phyloP scores from a whole-genome alignment of 92 coral and sea anemone genomes.

The Porites lobata region DNA sequence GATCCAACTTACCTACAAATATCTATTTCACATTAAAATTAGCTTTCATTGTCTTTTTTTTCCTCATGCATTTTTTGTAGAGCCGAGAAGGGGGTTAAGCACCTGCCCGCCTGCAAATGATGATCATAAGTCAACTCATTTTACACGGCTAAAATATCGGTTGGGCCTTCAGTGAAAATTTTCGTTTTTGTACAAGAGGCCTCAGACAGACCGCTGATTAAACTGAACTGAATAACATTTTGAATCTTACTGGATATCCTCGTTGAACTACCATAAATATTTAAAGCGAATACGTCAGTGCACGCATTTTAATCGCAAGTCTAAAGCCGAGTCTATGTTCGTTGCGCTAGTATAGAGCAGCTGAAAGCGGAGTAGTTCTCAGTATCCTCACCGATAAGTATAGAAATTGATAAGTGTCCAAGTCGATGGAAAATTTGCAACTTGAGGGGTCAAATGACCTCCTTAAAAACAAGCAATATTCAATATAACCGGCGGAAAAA shows the following conservation, averaged over 20 bases:
- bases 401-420: conserved; percentile 42
- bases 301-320: conserved; percentile 12
- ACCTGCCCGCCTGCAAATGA: conserved; percentile 14
- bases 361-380: conserved; percentile 5
- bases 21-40: background rate
- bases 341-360: background rate
- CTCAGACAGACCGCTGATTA: background rate
- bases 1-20: no score
- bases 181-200: background rate
- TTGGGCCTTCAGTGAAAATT: background rate
- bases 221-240: background rate
- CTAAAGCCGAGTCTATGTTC: background rate
- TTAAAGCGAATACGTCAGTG: background rate
- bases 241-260: background rate
- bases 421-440: conserved; percentile 41
- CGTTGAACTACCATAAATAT: background rate
- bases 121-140: conserved; percentile 17
- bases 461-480: background rate
- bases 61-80: no score
- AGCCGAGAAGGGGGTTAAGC: background rate
- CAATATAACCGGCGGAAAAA: conserved; percentile 22
- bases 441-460: conserved; percentile 40
- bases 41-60: background rate
- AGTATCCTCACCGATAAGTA: background rate
- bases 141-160: conserved; percentile 13